phyloP scores from a whole-genome alignment of 2,113 vertebrate species.

The Empidonax alnorum region DNA sequence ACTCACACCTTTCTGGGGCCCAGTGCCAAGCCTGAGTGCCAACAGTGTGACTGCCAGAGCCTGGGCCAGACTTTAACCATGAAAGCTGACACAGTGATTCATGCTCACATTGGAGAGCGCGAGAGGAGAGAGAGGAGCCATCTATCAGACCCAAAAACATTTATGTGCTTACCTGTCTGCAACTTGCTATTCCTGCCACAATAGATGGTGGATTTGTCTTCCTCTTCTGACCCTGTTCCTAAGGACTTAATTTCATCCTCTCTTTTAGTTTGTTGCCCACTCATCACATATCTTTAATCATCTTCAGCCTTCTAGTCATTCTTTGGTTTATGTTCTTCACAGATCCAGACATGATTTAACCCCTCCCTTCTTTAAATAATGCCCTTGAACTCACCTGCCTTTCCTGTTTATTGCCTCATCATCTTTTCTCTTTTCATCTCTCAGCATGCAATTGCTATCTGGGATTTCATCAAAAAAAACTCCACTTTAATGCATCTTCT shows the following conservation, averaged over 20 bases:
- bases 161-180: accelerated
- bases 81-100: neutral
- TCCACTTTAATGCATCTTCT: neutral
- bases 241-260: neutral
- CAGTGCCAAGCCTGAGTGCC: neutral
- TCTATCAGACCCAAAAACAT: neutral
- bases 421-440: neutral
- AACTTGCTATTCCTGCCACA: neutral
- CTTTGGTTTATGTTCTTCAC: neutral
- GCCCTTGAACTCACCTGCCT: neutral
- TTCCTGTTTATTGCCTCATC: neutral
- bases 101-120: neutral
- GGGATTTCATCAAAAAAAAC: neutral
- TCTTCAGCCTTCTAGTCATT: neutral
- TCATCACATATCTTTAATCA: neutral
- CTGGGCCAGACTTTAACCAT: neutral
- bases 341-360: neutral
- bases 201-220: neutral
- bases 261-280: neutral
- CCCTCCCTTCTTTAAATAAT: neutral
- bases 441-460: neutral
- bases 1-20: neutral
- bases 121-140: neutral
- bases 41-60: accelerated
- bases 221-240: neutral